phyloP scores from a whole-genome alignment of 2,797 vertebrate species.

The Xiphorhynchus erythropygius region DNA sequence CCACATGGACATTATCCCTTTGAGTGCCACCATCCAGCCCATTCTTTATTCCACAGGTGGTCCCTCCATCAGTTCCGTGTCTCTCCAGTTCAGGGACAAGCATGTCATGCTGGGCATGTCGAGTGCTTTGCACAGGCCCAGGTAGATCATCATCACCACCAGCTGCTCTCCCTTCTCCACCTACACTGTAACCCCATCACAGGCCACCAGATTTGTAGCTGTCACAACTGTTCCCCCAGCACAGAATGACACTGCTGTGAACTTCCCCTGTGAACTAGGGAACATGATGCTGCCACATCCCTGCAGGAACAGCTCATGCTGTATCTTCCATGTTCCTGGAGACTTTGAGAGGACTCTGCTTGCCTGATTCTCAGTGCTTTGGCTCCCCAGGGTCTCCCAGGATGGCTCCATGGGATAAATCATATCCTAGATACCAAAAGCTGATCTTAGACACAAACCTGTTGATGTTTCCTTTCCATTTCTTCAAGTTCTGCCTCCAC shows the following conservation, averaged over 20 bases:
- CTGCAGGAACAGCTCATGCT: not conserved
- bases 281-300: not conserved
- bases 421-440: not conserved
- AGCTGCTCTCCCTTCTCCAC: not conserved
- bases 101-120: not conserved
- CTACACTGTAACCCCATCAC: not conserved
- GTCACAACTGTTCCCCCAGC: not conserved
- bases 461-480: slow-evolving; percentile 95
- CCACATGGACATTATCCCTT: not conserved
- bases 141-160: accelerated
- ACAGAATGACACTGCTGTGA: not conserved
- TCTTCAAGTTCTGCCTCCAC: slow-evolving; percentile 93
- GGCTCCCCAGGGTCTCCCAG: not conserved
- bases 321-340: not conserved
- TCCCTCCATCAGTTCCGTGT: accelerated
- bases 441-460: slow-evolving; percentile 76
- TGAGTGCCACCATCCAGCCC: not conserved
- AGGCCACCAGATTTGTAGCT: not conserved
- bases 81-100: not conserved
- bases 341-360: not conserved
- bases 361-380: not conserved
- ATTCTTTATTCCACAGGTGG: accelerated
- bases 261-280: not conserved
- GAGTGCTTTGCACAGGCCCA: not conserved
- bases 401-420: not conserved